Percentiles rank a stretch among this genome's conserved stretches.
Conservation (phyloP, 2,888 invertebrate species). For the Machimus atricapillus region DNA sequence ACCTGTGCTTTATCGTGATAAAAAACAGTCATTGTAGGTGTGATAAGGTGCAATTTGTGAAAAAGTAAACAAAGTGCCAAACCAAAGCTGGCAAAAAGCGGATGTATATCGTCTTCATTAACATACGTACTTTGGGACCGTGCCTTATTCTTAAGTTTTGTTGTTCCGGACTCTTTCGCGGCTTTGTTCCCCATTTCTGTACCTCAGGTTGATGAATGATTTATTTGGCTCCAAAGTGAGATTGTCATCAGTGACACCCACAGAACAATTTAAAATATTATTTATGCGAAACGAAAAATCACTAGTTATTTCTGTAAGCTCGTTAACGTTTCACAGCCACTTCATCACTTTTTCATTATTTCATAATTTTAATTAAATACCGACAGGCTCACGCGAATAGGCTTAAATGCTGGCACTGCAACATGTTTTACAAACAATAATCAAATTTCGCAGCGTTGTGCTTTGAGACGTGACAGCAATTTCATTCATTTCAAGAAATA, state of each 20-base stretch:
- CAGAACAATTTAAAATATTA: background rate
- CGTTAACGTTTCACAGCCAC: background rate
- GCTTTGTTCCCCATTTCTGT: constrained; percentile 44
- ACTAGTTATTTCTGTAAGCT: background rate
- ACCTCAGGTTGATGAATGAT: background rate
- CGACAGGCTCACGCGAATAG: background rate
- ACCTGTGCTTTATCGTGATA: background rate
- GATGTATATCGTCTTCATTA: background rate
- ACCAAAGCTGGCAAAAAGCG: background rate
- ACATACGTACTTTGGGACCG: constrained; percentile 48
- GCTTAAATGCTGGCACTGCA: background rate
- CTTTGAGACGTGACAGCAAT: background rate
- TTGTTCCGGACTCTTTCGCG: constrained; percentile 48
- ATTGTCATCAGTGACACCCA: background rate
- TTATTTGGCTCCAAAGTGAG: background rate
- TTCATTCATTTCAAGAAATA: background rate
- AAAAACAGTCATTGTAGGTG: background rate
- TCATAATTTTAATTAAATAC: background rate
- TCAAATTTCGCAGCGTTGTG: background rate
- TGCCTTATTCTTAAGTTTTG: constrained; percentile 46
- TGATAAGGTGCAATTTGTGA: background rate
- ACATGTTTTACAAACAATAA: background rate
- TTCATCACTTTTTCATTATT: background rate
- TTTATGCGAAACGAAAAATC: background rate
- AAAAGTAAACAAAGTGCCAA: background rate